These are phyloP conservation scores for Myotis planiceps DNA, from an alignment of 2,797 vertebrate genomes.

Conservation along the genomic window DNA sequence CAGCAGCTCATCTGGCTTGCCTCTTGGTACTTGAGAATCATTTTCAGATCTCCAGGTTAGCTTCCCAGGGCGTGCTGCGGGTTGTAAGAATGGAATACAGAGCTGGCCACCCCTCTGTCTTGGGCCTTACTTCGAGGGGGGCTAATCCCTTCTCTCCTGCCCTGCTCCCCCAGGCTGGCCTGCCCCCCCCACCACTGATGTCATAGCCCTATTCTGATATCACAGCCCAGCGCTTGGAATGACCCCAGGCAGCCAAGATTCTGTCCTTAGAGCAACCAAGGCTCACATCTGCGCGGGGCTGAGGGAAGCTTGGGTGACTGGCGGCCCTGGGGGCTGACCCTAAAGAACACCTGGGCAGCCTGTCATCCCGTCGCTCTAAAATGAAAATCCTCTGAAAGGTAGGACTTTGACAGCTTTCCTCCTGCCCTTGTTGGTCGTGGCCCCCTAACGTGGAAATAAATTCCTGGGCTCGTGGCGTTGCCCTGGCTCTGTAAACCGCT, in stretches of 20 bases:
- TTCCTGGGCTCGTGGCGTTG: not conserved
- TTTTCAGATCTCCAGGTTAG: not conserved
- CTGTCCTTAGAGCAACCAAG: not conserved
- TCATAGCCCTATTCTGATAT: constrained; percentile 69
- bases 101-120: not conserved
- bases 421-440: not conserved
- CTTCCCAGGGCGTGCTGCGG: not conserved
- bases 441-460: not conserved
- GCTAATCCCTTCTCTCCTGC: not conserved
- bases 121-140: not conserved
- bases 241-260: not conserved
- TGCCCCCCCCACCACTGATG: not conserved
- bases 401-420: not conserved
- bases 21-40: not conserved
- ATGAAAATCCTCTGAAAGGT: constrained; percentile 69
- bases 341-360: constrained; percentile 46
- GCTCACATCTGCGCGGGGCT: not conserved
- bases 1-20: not conserved
- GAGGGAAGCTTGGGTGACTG: not conserved
- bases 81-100: not conserved
- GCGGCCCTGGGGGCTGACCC: constrained; percentile 39
- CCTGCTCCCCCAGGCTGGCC: not conserved
- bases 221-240: constrained; percentile 35
- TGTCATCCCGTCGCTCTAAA: not conserved
- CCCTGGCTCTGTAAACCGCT: not conserved